These are phyloP conservation scores for Rhyacophila evoluta DNA, from an alignment of 2,888 invertebrate genomes.

Conservation along the genomic window DNA sequence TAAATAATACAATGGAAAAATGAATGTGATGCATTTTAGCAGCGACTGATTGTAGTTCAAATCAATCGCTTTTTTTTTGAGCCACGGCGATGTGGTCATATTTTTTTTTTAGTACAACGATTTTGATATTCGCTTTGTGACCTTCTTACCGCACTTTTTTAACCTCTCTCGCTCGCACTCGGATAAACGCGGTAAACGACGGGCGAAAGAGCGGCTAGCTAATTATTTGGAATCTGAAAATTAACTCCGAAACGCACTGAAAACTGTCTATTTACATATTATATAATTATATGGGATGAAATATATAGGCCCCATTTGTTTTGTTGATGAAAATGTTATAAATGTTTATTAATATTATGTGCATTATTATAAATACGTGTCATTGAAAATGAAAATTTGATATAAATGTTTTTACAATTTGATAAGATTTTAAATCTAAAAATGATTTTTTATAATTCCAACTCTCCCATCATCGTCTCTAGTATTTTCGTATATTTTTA, in stretches of 20 bases:
- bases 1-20: too few species aligned
- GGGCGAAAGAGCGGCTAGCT: not conserved
- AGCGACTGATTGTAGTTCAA: not conserved
- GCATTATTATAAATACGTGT: constrained; percentile 23
- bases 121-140: constrained; percentile 42
- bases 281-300: constrained; percentile 4
- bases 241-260: constrained; percentile 50
- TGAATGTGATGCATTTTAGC: constrained; percentile 2
- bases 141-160: constrained; percentile 31
- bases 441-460: not conserved
- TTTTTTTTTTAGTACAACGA: constrained; percentile 45
- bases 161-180: not conserved
- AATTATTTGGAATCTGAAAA: constrained; percentile 6
- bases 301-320: constrained; percentile 27
- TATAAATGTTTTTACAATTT: not conserved
- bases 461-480: too few species aligned
- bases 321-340: constrained; percentile 26
- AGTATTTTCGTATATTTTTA: too few species aligned
- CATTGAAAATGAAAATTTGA: constrained; percentile 4
- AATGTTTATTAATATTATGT: constrained; percentile 38
- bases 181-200: not conserved
- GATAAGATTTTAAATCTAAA: not conserved
- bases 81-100: constrained; percentile 7
- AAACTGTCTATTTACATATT: constrained; percentile 23
- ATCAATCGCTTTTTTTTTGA: constrained; percentile 11